Evolutionary conservation across 2,113 vertebrate genomes (phyloP).

Genomic region (Dipodomys ordii): DNA sequence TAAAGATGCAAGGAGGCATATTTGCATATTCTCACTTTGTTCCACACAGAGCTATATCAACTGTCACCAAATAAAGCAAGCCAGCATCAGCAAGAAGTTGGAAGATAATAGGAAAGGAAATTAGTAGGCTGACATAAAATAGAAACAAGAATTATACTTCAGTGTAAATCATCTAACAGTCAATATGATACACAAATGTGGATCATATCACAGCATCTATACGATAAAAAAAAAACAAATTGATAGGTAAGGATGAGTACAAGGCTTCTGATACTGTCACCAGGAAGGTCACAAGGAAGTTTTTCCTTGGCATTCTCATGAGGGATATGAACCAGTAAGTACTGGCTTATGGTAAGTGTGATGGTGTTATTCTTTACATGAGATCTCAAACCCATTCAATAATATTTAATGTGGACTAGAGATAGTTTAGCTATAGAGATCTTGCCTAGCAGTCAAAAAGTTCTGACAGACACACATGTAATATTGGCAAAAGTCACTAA

Average conservation of each 20-base stretch:
- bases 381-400: neutral
- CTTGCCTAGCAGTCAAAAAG: neutral
- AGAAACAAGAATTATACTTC: neutral
- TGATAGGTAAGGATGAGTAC: neutral
- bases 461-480: neutral
- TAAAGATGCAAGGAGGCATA: neutral
- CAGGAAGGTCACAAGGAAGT: neutral
- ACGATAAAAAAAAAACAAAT: neutral
- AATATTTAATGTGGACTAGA: neutral
- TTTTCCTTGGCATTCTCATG: neutral
- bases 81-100: neutral
- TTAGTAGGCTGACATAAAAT: neutral
- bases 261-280: neutral
- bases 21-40: conserved; percentile 7
- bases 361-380: neutral
- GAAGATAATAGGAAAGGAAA: conserved; percentile 16
- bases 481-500: neutral
- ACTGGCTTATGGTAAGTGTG: neutral
- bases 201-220: neutral
- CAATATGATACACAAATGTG: neutral
- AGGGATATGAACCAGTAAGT: neutral
- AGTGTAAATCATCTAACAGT: neutral
- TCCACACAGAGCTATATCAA: neutral
- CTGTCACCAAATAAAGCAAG: conserved; percentile 27
- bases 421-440: neutral